Evolutionary conservation across 2,113 vertebrate genomes (phyloP).

Genomic region (Chauna torquata): DNA sequence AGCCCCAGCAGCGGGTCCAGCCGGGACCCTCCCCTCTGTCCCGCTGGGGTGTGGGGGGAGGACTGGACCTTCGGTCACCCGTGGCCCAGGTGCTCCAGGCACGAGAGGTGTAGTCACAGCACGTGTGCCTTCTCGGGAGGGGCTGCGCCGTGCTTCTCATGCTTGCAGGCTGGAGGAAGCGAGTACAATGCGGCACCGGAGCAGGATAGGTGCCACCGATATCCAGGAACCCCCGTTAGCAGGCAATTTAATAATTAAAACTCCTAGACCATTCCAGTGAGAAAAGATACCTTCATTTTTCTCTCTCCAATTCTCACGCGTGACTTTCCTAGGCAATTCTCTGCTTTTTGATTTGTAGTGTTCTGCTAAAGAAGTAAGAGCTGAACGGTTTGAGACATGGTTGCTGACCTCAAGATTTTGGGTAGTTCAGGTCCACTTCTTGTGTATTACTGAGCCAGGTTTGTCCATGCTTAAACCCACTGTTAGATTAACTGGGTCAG

Average conservation of each 20-base stretch:
- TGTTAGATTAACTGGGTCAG: background rate
- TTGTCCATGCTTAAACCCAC: background rate
- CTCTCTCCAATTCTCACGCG: background rate
- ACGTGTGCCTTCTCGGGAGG: accelerated
- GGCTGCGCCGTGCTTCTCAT: background rate
- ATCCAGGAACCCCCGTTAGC: accelerated
- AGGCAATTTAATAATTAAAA: background rate
- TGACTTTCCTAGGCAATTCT: background rate
- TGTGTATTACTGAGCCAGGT: background rate
- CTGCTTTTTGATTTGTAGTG: background rate
- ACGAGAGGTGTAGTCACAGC: accelerated
- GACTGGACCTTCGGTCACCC: accelerated
- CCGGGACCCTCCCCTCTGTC: background rate
- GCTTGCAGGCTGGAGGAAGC: background rate
- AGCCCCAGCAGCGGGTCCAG: too few species aligned
- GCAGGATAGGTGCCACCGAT: background rate
- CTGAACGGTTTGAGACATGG: background rate
- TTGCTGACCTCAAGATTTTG: background rate
- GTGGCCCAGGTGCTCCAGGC: accelerated
- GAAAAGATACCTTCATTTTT: background rate
- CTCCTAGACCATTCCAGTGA: too few species aligned
- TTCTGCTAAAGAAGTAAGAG: background rate
- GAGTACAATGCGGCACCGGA: accelerated
- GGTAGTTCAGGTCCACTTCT: background rate
- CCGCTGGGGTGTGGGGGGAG: accelerated